Conservation (phyloP, 2,113 vertebrate genomes). For the Apodemus speciosus region DNA sequence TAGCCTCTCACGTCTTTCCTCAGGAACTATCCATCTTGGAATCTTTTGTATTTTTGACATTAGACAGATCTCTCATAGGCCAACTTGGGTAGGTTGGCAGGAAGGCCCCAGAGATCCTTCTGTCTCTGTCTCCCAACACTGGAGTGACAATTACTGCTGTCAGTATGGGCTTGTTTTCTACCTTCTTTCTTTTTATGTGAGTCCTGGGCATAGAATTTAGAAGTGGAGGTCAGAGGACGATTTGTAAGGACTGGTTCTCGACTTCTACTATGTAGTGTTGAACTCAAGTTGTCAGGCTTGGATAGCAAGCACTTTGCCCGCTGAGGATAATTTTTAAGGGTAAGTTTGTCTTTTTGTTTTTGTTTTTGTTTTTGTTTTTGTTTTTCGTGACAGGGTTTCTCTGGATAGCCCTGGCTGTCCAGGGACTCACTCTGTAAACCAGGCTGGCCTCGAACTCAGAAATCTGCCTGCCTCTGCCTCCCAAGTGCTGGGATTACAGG, state of each 20-base stretch:
- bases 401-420: no score
- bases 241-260: neutral
- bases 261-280: neutral
- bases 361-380: no score
- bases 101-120: no score
- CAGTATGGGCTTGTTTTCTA: neutral
- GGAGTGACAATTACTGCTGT: no score
- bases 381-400: no score
- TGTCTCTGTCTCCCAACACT: neutral
- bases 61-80: neutral
- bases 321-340: neutral
- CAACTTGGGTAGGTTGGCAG: neutral
- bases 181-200: neutral
- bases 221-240: neutral
- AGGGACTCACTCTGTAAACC: no score
- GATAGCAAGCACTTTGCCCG: neutral
- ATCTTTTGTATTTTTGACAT: neutral
- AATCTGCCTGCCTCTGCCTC: no score
- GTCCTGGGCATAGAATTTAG: neutral
- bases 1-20: neutral
- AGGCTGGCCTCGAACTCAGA: no score
- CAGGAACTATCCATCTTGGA: neutral
- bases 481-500: no score
- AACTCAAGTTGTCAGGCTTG: neutral
- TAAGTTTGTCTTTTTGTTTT: neutral